These are phyloP conservation scores for Plectus sambesii DNA, from an alignment of 1,140 invertebrate genomes.

Conservation along the genomic window DNA sequence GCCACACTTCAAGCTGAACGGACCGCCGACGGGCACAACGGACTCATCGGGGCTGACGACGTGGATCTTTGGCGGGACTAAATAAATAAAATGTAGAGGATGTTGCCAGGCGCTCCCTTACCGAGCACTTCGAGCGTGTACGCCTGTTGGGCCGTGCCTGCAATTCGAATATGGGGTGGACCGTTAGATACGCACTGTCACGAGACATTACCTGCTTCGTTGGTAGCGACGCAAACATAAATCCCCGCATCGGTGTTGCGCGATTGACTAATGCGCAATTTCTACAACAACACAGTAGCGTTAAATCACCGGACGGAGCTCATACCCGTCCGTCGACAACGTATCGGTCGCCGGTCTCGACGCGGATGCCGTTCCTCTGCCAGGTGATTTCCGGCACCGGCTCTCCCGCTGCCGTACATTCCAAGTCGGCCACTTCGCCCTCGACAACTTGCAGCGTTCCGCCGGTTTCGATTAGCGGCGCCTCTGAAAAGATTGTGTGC, in stretches of 20 bases:
- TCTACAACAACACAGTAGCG: not conserved
- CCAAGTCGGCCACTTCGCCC: slow-evolving; percentile 34
- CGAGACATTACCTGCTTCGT: no score
- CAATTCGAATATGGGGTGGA: no score
- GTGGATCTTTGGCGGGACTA: slow-evolving; percentile 32
- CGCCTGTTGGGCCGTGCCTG: slow-evolving; percentile 41
- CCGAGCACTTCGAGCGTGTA: slow-evolving; percentile 40
- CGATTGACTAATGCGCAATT: slow-evolving; percentile 17
- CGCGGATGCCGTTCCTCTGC: slow-evolving; percentile 37
- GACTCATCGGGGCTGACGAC: slow-evolving; percentile 17
- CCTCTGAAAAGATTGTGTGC: slow-evolving; percentile 22
- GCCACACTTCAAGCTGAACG: slow-evolving; percentile 29
- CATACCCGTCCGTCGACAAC: slow-evolving; percentile 24
- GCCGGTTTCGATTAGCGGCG: slow-evolving; percentile 35
- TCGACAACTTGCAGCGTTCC: slow-evolving; percentile 37
- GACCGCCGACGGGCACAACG: slow-evolving; percentile 29
- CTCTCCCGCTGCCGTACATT: slow-evolving; percentile 32
- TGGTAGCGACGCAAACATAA: slow-evolving; percentile 40
- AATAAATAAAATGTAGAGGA: slow-evolving; percentile 4
- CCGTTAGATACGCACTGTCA: no score
- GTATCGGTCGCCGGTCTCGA: slow-evolving; percentile 39
- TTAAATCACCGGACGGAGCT: slow-evolving; percentile 25
- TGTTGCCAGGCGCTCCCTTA: slow-evolving; percentile 7
- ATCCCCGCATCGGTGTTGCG: slow-evolving; percentile 40
- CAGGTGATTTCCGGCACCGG: slow-evolving; percentile 34